A percentile compares a stretch with the other conserved stretches of the same genome.
Conservation (phyloP, 2,797 vertebrate species). For the Staurois parvus region DNA sequence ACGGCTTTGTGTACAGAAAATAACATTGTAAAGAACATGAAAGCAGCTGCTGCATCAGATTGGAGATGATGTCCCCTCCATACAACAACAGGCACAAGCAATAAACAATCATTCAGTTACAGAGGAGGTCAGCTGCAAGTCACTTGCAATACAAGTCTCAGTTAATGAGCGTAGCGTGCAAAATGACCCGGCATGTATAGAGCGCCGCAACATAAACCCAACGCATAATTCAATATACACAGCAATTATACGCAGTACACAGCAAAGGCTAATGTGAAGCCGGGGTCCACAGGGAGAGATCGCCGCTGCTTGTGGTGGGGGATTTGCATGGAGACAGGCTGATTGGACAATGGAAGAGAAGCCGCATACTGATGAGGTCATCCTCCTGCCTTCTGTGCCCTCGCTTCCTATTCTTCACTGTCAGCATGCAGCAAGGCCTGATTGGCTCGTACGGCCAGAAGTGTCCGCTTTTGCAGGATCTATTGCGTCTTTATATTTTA, state of each 20-base stretch:
- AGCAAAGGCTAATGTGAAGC: not conserved
- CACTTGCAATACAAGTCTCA: not conserved
- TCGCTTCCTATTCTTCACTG: no score
- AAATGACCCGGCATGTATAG: not conserved
- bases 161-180: conserved; percentile 2
- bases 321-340: not conserved
- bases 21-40: not conserved
- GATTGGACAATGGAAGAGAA: not conserved
- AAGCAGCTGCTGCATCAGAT: not conserved
- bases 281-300: not conserved
- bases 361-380: not conserved
- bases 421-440: not conserved
- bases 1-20: not conserved
- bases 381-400: not conserved
- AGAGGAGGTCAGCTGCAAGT: conserved; percentile 5
- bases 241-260: not conserved
- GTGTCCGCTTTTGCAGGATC: no score
- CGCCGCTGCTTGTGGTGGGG: not conserved
- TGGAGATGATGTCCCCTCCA: not conserved
- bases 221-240: conserved; percentile 4
- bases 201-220: not conserved
- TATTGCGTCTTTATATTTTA: no score
- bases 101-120: not conserved
- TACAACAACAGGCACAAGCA: not conserved
- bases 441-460: not conserved